Conservation (phyloP, 2,888 invertebrate genomes). For the Timema cristinae region DNA sequence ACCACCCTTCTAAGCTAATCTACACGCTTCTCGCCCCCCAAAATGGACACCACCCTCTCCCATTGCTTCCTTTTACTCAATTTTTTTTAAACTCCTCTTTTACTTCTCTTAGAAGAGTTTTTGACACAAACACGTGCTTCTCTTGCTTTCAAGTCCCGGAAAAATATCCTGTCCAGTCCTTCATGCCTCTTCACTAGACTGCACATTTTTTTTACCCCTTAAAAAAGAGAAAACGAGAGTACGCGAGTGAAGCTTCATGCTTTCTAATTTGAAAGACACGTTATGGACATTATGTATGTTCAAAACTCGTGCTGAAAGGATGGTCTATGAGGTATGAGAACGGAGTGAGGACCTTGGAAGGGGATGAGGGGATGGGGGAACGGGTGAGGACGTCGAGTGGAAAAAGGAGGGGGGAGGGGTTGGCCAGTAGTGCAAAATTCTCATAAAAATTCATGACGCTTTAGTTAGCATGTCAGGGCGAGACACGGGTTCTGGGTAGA, state of each 20-base stretch:
- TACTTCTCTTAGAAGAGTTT: no score
- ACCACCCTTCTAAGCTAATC: no score
- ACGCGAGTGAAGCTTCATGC: background rate
- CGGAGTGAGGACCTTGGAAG: background rate
- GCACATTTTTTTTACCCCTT: no score
- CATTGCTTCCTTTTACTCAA: no score
- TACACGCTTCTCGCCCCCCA: no score
- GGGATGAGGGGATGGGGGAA: background rate
- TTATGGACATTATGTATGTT: slow-evolving; percentile 2
- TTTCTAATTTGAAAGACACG: slow-evolving; percentile 16
- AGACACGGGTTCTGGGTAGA: background rate
- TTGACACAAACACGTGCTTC: no score
- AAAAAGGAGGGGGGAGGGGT: background rate
- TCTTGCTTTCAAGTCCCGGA: no score
- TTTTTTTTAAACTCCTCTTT: no score
- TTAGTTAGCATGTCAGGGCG: slow-evolving; percentile 9
- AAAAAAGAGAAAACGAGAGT: background rate
- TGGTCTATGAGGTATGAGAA: background rate
- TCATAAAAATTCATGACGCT: slow-evolving; percentile 16
- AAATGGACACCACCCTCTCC: no score
- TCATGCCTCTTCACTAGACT: no score
- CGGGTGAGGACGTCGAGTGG: background rate
- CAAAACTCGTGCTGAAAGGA: background rate
- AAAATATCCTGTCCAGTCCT: no score
- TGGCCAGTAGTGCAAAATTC: background rate